Evolutionary conservation across 2,888 invertebrate genomes (phyloP), one percentile per base, ranked within the genome.

Genomic region (Papilio demoleus): DNA sequence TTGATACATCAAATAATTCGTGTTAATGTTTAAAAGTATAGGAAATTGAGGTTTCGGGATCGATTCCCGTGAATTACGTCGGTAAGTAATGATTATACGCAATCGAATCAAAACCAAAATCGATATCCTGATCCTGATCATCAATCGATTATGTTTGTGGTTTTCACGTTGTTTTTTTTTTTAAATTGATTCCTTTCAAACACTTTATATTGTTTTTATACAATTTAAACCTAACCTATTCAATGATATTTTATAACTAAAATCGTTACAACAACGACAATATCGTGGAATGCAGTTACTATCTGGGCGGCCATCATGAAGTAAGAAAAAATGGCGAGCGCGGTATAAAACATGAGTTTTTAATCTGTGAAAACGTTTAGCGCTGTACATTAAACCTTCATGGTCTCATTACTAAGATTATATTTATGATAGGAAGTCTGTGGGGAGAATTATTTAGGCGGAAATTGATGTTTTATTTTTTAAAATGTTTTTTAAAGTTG

Each of bases 91-190:
- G 72, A 77, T 81, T 82, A 85, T 82, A 82, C 78, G 77, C 78
- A 79, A 80, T 76, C 81, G 81, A 81, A 83, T 82, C 79, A 82
- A 81, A 79, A 73, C 79, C 72, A 81, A 81, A 80, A 82, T 80
- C 72, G 81, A 81, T 80, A 78, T 80, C 79, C 79, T 81, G 84
- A 84, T 87, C n/a, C n/a, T n/a, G 84, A 84, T 79, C 78, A 72
- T 76, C 73, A 76, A 78, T 81, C 79, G 79, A 84, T 84, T 81
- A 73, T 75, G 81, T 83, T 80, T 87, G 88, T 83, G 87, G 88
- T 88, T 82, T 74, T 59, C 8, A 17, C 56, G 74, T 76, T 72
- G 72, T 73, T 75, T 76, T 79, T 79, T 80, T n/a, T n/a, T n/a
- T 81, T 75, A 76, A 81, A 81, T 78, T 75, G 79, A 74, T 79